Evolutionary conservation across 1,140 invertebrate species (phyloP).

Genomic region (Glossosoma conforme): DNA sequence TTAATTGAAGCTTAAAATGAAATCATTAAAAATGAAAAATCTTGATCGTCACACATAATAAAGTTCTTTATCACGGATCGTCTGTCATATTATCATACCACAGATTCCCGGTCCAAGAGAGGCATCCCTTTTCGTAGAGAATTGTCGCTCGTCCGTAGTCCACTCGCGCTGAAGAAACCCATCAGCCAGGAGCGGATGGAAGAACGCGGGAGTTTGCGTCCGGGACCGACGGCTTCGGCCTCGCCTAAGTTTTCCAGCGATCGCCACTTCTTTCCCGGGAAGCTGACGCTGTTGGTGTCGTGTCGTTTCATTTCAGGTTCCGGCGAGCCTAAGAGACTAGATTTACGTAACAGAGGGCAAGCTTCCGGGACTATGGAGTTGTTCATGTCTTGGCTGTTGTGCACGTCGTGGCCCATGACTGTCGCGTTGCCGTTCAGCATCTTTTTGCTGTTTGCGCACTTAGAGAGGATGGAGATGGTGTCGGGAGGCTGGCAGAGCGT

Average conservation of each 20-base stretch:
- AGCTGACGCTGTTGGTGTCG: slow-evolving; percentile 47
- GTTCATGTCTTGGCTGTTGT: slow-evolving; percentile 44
- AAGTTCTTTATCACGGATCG: too few species aligned
- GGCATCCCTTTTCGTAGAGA: slow-evolving; percentile 57
- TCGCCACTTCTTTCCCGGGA: slow-evolving; percentile 63
- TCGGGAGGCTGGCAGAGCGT: slow-evolving; percentile 21
- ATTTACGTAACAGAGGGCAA: slow-evolving; percentile 46
- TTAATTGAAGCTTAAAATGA: too few species aligned
- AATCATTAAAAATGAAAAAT: too few species aligned
- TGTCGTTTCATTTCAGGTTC: slow-evolving; percentile 40
- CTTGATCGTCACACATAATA: too few species aligned
- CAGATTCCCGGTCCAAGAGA: slow-evolving; percentile 45
- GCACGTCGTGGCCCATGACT: slow-evolving; percentile 47
- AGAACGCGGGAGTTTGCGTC: slow-evolving; percentile 47
- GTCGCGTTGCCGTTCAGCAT: slow-evolving; percentile 47
- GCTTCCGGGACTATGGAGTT: slow-evolving; percentile 50
- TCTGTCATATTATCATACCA: slow-evolving; percentile 36
- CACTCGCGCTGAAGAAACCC: slow-evolving; percentile 62
- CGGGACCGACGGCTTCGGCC: slow-evolving; percentile 42
- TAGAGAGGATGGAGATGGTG: slow-evolving; percentile 40
- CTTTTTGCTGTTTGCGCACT: slow-evolving; percentile 32
- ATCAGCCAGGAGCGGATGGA: slow-evolving; percentile 63
- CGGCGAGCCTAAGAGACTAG: slow-evolving; percentile 42
- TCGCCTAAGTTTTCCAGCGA: slow-evolving; percentile 66
- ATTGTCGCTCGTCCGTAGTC: slow-evolving; percentile 57